Evolutionary conservation across 1,140 invertebrate genomes (phyloP), one percentile per base, ranked within the genome.

Genomic region (Listronotus bonariensis): DNA sequence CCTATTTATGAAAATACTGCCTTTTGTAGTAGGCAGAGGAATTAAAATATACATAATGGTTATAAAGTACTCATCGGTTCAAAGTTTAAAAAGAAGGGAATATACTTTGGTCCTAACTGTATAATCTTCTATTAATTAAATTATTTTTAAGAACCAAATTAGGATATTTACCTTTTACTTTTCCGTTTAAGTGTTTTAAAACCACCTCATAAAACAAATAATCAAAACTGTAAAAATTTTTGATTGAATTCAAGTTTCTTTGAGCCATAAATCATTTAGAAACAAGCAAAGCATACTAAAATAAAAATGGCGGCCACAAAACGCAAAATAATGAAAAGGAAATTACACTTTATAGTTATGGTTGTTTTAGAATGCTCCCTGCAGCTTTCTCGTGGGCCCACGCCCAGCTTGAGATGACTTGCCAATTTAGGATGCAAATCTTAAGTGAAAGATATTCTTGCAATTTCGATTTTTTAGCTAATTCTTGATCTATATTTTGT

Each of bases 341-440:
- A 45, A 45, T 17, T 45, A 17, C 15, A 14, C 8, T 45, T n/a
- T 45, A 14, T 45, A 45, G 38, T 40, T 17, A 45, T 45, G 42
- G 42, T 45, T 14, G 42, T 45, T 45, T 45, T 45, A 45, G 42
- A 45, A 17, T 17, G 15, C 17, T 45, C 48, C 48, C 48, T 14
- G 48, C 31, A 51, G 48, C 48, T 51, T 51, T 51, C 48, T 51
- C 48, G 31, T 51, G 31, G 31, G 20, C 12, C 3, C 48, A 34
- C 48, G 48, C 48, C 48, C 48, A 51, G 48, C 48, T 26, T 34
- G 31, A 51, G 31, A 51, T 51, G 48, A 51, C 20, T 51, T 20
- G 48, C 48, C 48, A 34, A 51, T 51, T 51, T 51, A n/a, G 12
- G 20, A 51, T 51, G 48, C 48, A 51, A 51, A 51, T 51, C 6